Evolutionary conservation across 2,888 invertebrate genomes (phyloP), one percentile per base, ranked within the genome.

Genomic region (Rhopalosiphum nymphaeae): DNA sequence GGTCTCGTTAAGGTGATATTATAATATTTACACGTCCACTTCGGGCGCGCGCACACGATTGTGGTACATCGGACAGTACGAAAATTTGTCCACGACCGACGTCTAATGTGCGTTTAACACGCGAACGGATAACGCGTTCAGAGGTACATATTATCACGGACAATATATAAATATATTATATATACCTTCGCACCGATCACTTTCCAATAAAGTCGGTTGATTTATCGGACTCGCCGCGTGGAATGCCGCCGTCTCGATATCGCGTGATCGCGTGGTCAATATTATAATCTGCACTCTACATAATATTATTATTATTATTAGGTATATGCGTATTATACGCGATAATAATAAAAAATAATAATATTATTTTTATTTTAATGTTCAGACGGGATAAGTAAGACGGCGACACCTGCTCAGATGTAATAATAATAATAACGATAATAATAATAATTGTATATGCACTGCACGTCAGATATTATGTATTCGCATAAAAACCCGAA

Each of bases 231-330:
- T 49, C 67, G 49, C n/a, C 53, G 85, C 44, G 29, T 36, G 88
- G 88, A 92, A 89, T 89, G 78, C 88, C n/a, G 56, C 78, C 84
- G n/a, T 67, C 56, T 87, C 61, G 67, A 88, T 84, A 93, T 93
- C 93, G 93, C 93, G 89, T 93, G 93, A 93, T 93, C 84, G 93
- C 93, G 93, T 93, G 89, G 53, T 87, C 92, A 61, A 67, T 61
- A 61, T 87, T 57, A 90, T n/a, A 67, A 49, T 87, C 21, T n/a
- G 53, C 78, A 36, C 49, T n/a, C 29, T 25, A 42, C 26, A 26
- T 57, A 57, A 3, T 44, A 44, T 44, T 44, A 85, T 26, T 85
- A 57, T 29, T 61, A 29, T 57, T 61, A 29, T 61, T 61, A 61
- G 29, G 57, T 29, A 29, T 29, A 11, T 67, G 67, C 16, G 67